phyloP scores from a whole-genome alignment of 2,888 invertebrate genomes.

The Pyrochroa serraticornis region DNA sequence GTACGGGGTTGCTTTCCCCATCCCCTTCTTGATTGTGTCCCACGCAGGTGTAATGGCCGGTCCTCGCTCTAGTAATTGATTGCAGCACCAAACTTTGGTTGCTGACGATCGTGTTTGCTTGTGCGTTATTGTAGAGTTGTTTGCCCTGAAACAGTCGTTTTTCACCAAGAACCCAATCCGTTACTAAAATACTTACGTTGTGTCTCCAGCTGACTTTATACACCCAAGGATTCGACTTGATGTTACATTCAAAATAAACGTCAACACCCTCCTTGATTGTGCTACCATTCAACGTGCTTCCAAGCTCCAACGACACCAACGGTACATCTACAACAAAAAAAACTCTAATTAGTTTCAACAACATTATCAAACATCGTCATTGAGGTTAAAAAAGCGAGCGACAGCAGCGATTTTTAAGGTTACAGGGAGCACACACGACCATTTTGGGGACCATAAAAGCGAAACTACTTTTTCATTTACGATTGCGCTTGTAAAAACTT shows the following conservation, averaged over 20 bases:
- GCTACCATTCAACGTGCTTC: constrained; percentile 79
- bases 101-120: constrained; percentile 82
- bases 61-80: constrained; percentile 75
- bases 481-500: constrained; percentile 13
- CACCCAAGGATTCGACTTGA: constrained; percentile 86
- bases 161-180: not conserved
- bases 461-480: constrained; percentile 18
- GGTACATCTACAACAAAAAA: constrained; percentile 74
- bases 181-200: constrained; percentile 64
- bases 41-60: constrained; percentile 86
- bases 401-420: too few species aligned
- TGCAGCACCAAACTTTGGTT: constrained; percentile 91
- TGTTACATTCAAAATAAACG: constrained; percentile 90
- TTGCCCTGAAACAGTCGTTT: constrained; percentile 64
- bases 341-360: constrained; percentile 13
- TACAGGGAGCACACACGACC: not conserved
- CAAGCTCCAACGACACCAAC: constrained; percentile 80
- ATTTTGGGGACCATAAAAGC: constrained; percentile 3
- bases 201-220: constrained; percentile 79
- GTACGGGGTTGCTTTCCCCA: constrained; percentile 84
- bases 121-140: constrained; percentile 78
- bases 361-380: not conserved
- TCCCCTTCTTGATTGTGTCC: constrained; percentile 89
- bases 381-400: too few species aligned
- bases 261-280: constrained; percentile 87